Base-by-base conservation (phyloP, 2,797 vertebrate genomes). In the Tinamus major region DNA sequence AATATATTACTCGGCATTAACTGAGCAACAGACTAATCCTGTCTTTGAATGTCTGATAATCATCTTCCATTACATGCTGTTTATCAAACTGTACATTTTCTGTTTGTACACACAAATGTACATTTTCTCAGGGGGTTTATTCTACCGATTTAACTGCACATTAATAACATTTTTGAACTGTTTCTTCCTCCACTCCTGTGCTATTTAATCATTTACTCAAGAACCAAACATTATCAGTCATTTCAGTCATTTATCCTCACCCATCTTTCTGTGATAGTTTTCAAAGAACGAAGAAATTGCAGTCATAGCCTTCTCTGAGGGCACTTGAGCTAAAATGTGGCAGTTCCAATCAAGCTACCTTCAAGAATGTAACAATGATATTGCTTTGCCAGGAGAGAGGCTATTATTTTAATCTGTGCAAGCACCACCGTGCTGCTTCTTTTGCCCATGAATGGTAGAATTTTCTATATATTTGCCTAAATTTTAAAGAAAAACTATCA, bases 21-120 rank as follows among this genome's bases (percentile, higher is more conserved):
- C 31, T 69, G 65, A 91, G 68, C 67, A 27, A 51, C 63, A 62
- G 72, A 23, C 26, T 49, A 35, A 76, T 76, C 35, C 8, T 37
- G 33, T 69, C 58, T 78, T 77, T 91, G 89, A 92, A 55, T 85
- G 42, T 75, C 35, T 46, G 19, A 64, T 64, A 92, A 93, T 87
- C 48, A 90, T 51, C 33, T 26, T 81, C 62, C 49, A 78, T 85
- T 91, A 85, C 77, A 46, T 42, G 31, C 18, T 80, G 5, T 87
- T 92, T 94, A 55, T 83, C 31, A 59, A 59, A 67, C 42, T 35
- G 26, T 56, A 39, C 0, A 0, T 18, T 49, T 49, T 49, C 48
- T 49, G 48, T 49, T 49, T 49, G 48, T 12, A 49, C 23, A 49
- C 24, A 14, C 24, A 51, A 51, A 51, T 51, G 24, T 48, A 5